Conservation (phyloP, 2,888 invertebrate genomes). For the Merodon equestris region DNA sequence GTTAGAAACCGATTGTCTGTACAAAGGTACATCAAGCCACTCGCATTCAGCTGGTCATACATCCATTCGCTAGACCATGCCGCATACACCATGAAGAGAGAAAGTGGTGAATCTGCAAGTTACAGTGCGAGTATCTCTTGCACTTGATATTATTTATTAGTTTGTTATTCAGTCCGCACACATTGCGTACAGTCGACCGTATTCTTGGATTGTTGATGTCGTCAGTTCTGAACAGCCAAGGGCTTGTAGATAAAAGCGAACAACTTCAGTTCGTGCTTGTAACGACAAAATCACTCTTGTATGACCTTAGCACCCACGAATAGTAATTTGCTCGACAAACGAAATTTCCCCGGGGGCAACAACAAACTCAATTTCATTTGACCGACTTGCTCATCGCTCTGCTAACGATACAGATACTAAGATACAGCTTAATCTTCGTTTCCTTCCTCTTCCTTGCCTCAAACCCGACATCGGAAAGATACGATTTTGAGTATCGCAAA, state of each 20-base stretch:
- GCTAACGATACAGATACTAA: conserved; percentile 16
- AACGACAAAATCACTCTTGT: conserved; percentile 64
- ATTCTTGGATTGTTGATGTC: conserved; percentile 28
- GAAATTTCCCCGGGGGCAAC: conserved; percentile 18
- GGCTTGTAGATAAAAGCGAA: conserved; percentile 36
- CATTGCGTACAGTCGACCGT: conserved; percentile 7
- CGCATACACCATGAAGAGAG: conserved; percentile 48
- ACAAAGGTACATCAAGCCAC: neutral
- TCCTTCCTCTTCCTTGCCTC: no score
- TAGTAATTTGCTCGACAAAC: conserved; percentile 1
- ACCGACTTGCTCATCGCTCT: conserved; percentile 52
- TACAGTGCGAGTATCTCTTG: conserved; percentile 60
- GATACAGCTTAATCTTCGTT: neutral
- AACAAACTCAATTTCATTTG: conserved; percentile 65
- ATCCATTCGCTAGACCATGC: conserved; percentile 15
- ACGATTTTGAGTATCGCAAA: conserved; percentile 40
- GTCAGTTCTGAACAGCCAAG: conserved; percentile 6
- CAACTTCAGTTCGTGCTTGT: conserved; percentile 6
- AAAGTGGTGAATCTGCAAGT: conserved; percentile 60
- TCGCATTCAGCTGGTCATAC: conserved; percentile 1
- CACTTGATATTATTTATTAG: conserved; percentile 67
- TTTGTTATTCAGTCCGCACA: conserved; percentile 21
- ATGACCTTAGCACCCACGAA: conserved; percentile 53
- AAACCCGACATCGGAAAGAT: conserved; percentile 20
- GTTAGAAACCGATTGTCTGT: conserved; percentile 43